Evolutionary conservation across 2,797 vertebrate genomes (phyloP).

Genomic region (Cryptoprocta ferox): DNA sequence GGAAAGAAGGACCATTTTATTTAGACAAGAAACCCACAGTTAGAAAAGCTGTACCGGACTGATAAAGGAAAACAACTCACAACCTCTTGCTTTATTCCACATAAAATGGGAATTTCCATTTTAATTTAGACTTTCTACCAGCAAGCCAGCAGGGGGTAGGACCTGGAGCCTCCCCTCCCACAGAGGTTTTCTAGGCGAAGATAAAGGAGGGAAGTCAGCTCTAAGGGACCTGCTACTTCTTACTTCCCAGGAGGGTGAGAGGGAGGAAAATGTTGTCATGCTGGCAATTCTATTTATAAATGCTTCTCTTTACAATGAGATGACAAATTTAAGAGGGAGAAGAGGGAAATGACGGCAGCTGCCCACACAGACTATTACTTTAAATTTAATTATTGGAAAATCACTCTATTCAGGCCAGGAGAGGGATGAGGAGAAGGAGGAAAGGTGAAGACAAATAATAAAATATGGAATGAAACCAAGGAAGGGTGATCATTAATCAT

Average conservation of each 20-base stretch:
- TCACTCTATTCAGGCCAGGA: conserved; percentile 19
- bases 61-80: not conserved
- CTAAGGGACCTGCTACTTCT: not conserved
- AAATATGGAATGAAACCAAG: not conserved
- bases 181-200: not conserved
- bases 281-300: not conserved
- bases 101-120: not conserved
- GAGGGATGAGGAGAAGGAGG: not conserved
- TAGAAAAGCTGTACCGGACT: not conserved
- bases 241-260: not conserved
- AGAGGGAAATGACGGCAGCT: not conserved
- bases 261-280: not conserved
- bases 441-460: conserved; percentile 48
- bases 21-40: not conserved
- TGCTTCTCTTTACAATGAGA: conserved; percentile 5
- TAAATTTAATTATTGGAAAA: conserved; percentile 59
- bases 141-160: not conserved
- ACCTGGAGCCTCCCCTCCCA: not conserved
- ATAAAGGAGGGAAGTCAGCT: not conserved
- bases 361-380: conserved; percentile 49
- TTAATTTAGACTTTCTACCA: not conserved
- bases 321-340: not conserved
- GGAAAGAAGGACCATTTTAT: not conserved
- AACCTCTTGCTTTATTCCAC: not conserved
- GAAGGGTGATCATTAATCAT: not conserved